These are phyloP conservation scores for Drosophila gunungcola DNA, from an alignment of 1,140 invertebrate genomes.

Conservation along the genomic window DNA sequence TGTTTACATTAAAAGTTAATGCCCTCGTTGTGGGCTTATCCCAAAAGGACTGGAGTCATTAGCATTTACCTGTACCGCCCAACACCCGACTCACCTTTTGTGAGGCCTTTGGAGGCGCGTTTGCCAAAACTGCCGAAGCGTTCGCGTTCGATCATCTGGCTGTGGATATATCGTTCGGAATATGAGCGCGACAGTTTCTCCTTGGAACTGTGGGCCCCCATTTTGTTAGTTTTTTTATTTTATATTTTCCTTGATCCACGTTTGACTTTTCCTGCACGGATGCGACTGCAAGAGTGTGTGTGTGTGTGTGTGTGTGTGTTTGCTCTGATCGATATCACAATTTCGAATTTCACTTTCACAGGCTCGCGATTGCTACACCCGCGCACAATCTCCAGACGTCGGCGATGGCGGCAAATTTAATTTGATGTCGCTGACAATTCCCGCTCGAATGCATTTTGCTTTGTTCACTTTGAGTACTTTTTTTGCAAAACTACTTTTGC, in stretches of 20 bases:
- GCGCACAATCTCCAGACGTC: constrained; percentile 63
- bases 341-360: constrained; percentile 68
- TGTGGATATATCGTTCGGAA: constrained; percentile 86
- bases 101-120: constrained; percentile 73
- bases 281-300: constrained; percentile 3
- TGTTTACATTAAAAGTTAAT: constrained; percentile 16
- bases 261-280: constrained; percentile 20
- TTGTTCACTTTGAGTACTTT: constrained; percentile 19
- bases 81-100: constrained; percentile 64
- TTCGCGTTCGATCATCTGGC: constrained; percentile 85
- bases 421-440: constrained; percentile 72
- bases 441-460: constrained; percentile 65
- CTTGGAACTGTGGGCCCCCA: constrained; percentile 89
- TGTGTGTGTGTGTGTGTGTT: constrained; percentile 13
- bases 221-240: constrained; percentile 76
- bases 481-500: constrained; percentile 29
- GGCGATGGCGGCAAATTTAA: constrained; percentile 61
- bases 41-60: constrained; percentile 17
- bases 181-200: constrained; percentile 88
- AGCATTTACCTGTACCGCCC: constrained; percentile 20
- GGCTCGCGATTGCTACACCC: constrained; percentile 48
- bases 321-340: constrained; percentile 54
- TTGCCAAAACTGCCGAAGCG: constrained; percentile 87
- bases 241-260: constrained; percentile 13
- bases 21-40: constrained; percentile 17